Base-by-base conservation (phyloP, 2,113 vertebrate genomes). In the Epinephelus cyanopodus region DNA sequence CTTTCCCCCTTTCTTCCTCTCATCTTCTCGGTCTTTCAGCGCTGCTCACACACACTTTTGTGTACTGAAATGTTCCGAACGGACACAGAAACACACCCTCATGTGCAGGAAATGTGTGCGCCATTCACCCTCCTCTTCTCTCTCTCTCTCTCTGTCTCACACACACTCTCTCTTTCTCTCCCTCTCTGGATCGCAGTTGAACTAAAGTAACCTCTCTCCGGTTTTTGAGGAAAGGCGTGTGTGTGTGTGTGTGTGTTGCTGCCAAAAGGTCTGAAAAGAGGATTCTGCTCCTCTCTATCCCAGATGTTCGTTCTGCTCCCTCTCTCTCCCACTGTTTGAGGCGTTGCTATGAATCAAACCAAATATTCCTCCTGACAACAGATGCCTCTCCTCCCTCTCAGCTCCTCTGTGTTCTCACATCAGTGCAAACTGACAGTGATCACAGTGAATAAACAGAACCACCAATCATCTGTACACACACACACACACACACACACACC, bases 301-400 rank as follows among this genome's bases (percentile, higher is more conserved):
- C 86, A 86, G 84, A 87, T 89, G 87, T 87, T 82, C 66, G 5
- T 56, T 42, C 27, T 25, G 63, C 39, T 9, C 29, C 39, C 54
- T 58, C 37, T 64, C 68, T 60, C 54, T 67, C 81, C 54, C 73
- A 57, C 81, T 80, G 58, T 52, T 86, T 68, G 74, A 88, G 65
- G 71, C 81, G 86, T 91, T 90, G 87, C 90, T 90, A 88, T 83
- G 90, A 78, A 80, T 86, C 81, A 82, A 87, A 82, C 81, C 75
- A 88, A 90, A 85, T 76, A 91, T 85, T 91, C 88, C 87, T 75
- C 87, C 71, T 86, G 78, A 91, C 90, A 67, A 91, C 87, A 50
- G 81, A 83, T 57, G 72, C 78, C 11, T 72, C 81, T 73, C 69
- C 84, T 69, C 78, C 81, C 67, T 57, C 68, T 60, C 69, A 11